These are phyloP conservation scores for Protosalanx chinensis DNA, from an alignment of 2,797 vertebrate species.

Conservation along the genomic window DNA sequence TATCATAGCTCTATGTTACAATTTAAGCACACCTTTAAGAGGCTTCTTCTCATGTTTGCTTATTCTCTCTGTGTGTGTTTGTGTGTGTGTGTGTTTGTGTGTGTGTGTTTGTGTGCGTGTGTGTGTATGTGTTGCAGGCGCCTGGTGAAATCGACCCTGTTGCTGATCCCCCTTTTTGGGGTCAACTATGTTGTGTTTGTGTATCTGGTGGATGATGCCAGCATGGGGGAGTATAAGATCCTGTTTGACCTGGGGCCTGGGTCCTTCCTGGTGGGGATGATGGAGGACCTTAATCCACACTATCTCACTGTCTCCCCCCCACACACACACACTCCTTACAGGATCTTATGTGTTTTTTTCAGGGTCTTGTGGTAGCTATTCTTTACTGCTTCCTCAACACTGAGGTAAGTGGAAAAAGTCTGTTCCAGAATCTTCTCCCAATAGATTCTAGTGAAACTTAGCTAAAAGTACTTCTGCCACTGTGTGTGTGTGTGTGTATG, in stretches of 20 bases:
- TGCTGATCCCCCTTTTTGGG: slow-evolving; percentile 92
- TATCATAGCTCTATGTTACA: background rate
- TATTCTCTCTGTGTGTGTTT: background rate
- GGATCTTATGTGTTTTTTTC: slow-evolving; percentile 22
- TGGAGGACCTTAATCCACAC: background rate
- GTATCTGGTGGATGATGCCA: slow-evolving; percentile 61
- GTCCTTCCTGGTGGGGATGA: slow-evolving; percentile 86
- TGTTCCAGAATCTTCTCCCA: background rate
- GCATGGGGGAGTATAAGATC: slow-evolving; percentile 78
- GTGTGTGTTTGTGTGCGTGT: slow-evolving; percentile 11
- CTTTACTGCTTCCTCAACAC: slow-evolving; percentile 95
- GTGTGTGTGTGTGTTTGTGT: background rate
- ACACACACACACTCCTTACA: background rate
- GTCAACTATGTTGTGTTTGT: slow-evolving; percentile 89
- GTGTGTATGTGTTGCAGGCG: slow-evolving; percentile 69
- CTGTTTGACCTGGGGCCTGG: slow-evolving; percentile 87
- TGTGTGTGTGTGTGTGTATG: slow-evolving; percentile 13
- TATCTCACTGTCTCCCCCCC: background rate
- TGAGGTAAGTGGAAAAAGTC: slow-evolving; percentile 76
- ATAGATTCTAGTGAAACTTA: background rate
- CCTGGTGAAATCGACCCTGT: slow-evolving; percentile 89
- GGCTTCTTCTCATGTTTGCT: background rate
- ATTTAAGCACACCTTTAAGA: background rate
- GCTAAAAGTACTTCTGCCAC: background rate
- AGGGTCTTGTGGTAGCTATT: slow-evolving; percentile 90